phyloP scores from a whole-genome alignment of 2,888 invertebrate species.

The Tachina grossa region DNA sequence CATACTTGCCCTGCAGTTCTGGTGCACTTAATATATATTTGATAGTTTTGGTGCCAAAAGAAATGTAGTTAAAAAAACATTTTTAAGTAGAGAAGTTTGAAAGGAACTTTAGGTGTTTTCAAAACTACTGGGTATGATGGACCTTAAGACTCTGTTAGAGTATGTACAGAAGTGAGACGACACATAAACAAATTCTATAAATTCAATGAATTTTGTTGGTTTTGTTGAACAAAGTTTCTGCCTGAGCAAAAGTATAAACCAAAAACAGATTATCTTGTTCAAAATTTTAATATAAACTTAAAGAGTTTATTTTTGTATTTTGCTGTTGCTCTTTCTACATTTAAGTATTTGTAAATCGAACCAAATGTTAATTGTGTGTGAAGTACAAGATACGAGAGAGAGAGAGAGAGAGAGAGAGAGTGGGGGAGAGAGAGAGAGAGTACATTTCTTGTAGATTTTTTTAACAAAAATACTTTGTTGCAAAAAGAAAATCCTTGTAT shows the following conservation, averaged over 20 bases:
- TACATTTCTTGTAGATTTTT: not conserved
- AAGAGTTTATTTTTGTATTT: conserved; percentile 28
- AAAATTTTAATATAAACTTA: conserved; percentile 59
- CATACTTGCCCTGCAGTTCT: not conserved
- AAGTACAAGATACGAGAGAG: not conserved
- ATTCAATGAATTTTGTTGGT: conserved; percentile 49
- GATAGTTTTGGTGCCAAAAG: too few species aligned
- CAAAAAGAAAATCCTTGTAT: conserved; percentile 10
- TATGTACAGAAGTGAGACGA: not conserved
- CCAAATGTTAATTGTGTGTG: conserved; percentile 27
- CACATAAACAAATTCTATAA: conserved; percentile 22
- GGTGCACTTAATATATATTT: not conserved
- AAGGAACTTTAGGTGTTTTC: not conserved
- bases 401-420: too few species aligned
- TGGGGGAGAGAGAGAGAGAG: too few species aligned
- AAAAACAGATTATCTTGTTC: conserved; percentile 48
- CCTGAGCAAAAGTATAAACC: not conserved
- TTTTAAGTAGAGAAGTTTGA: not conserved
- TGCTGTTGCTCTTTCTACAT: conserved; percentile 25
- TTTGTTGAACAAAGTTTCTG: not conserved
- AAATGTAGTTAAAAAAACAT: not conserved
- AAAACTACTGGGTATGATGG: not conserved
- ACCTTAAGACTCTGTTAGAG: not conserved
- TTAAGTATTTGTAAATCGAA: conserved; percentile 32
- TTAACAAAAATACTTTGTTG: not conserved